A percentile compares a stretch with the other conserved stretches of the same genome.
These are phyloP conservation scores for Zhengitettix transpicula DNA, from an alignment of 2,888 invertebrate genomes.

Conservation along the genomic window DNA sequence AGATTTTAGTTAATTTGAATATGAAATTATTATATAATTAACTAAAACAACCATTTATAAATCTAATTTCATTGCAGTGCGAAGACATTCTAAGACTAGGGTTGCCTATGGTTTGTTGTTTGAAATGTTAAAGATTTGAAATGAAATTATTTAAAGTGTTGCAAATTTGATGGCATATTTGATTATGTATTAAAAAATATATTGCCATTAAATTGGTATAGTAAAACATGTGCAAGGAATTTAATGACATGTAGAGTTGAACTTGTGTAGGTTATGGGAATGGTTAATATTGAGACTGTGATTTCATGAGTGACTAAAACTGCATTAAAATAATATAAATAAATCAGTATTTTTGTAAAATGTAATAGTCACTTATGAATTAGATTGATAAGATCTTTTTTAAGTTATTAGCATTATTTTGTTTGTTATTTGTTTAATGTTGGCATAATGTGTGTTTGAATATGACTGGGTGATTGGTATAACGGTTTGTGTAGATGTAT, in stretches of 20 bases:
- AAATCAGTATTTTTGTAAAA: conserved; percentile 12
- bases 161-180: not conserved
- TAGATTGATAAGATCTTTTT: not conserved
- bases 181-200: not conserved
- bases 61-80: too few relatives aligned
- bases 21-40: too few relatives aligned
- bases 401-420: conserved; percentile 1
- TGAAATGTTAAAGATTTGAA: conserved; percentile 2
- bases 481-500: not conserved
- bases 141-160: conserved; percentile 2
- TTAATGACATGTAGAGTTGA: not conserved
- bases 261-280: conserved; percentile 2
- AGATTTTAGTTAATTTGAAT: too few relatives aligned
- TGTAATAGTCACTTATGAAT: conserved; percentile 7
- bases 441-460: conserved; percentile 2
- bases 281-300: conserved; percentile 9
- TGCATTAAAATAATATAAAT: not conserved
- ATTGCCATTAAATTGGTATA: too few relatives aligned
- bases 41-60: too few relatives aligned
- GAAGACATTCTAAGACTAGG: too few relatives aligned
- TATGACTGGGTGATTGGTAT: conserved; percentile 1
- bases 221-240: too few relatives aligned
- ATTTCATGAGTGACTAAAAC: conserved; percentile 8
- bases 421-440: not conserved
- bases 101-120: not conserved